A percentile compares a stretch with the other conserved stretches of the same genome.
These are phyloP conservation scores for Alcis repandata DNA, from an alignment of 2,888 invertebrate genomes.

Conservation along the genomic window DNA sequence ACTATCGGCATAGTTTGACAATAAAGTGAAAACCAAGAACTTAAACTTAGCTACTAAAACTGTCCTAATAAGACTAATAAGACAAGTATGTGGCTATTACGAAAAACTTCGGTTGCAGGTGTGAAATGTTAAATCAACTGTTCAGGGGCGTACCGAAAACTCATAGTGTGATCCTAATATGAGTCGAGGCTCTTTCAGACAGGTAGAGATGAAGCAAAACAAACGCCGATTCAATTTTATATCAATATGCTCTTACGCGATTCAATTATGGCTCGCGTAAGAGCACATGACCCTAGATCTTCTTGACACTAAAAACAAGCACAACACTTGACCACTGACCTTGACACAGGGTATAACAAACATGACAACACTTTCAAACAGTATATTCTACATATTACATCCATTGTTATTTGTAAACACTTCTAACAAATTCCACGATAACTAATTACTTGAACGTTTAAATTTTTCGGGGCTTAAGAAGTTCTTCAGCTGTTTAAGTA, in stretches of 20 bases:
- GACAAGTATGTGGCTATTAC: neutral
- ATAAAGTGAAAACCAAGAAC: no score
- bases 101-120: neutral
- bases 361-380: constrained; percentile 53
- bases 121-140: constrained; percentile 12
- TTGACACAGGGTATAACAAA: constrained; percentile 53
- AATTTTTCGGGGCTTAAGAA: neutral
- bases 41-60: no score
- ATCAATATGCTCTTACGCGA: no score
- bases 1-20: no score
- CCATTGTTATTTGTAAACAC: constrained; percentile 31
- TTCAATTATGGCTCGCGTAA: no score
- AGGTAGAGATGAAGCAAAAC: no score
- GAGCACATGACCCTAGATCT: no score
- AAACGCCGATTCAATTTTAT: no score
- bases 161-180: no score
- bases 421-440: constrained; percentile 3
- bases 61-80: no score
- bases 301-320: constrained; percentile 1
- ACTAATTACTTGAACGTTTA: neutral
- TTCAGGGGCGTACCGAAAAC: no score
- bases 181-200: no score
- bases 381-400: constrained; percentile 36
- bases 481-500: neutral
- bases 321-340: constrained; percentile 47